Evolutionary conservation across 2,797 vertebrate genomes (phyloP), one percentile per base, ranked within the genome.

Genomic region (Lagocephalus sceleratus): DNA sequence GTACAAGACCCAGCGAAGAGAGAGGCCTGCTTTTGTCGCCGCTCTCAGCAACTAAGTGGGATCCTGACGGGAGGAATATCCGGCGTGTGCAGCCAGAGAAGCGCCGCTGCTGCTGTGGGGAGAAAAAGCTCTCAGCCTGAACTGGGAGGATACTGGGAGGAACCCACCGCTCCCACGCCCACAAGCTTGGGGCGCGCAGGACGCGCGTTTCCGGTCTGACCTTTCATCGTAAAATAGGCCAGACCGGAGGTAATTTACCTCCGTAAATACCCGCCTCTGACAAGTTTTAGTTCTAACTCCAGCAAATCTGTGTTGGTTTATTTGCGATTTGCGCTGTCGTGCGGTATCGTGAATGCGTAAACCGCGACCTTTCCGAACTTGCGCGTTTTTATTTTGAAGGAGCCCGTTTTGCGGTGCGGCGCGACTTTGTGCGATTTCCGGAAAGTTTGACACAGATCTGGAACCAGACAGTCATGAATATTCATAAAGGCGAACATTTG

Each of bases 51-150:
- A n/a, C 57, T 32, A 58, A 62, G 60, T 46, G 76, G 15, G 21
- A 45, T 9, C 63, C 60, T 14, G 51, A 22, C 5, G 70, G 50
- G 67, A 57, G 68, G 81, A 82, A 73, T 82, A 72, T 86, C 88
- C 86, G 82, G 84, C 79, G 77, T 60, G 79, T 50, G 71, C 66
- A 69, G 76, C 45, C 68, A 71, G 61, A 71, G 68, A 66, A 53
- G 57, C 73, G 73, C 56, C 60, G 61, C 80, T 60, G 68, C 82
- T 55, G 76, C 66, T 59, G 59, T 1, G 70, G 65, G 64, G 65
- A 80, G 78, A 88, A 86, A n/a, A 82, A 82, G 84, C 78, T 78
- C 65, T 67, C 60, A 60, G 71, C 82, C 43, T 47, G 74, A 72
- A 43, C 69, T 59, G 77, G 49, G 82, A 61, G 75, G 73, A 65